Percentiles rank a stretch among this genome's conserved stretches.
Evolutionary conservation across 2,888 invertebrate species (phyloP).

Genomic region (Parnassius mnemosyne): DNA sequence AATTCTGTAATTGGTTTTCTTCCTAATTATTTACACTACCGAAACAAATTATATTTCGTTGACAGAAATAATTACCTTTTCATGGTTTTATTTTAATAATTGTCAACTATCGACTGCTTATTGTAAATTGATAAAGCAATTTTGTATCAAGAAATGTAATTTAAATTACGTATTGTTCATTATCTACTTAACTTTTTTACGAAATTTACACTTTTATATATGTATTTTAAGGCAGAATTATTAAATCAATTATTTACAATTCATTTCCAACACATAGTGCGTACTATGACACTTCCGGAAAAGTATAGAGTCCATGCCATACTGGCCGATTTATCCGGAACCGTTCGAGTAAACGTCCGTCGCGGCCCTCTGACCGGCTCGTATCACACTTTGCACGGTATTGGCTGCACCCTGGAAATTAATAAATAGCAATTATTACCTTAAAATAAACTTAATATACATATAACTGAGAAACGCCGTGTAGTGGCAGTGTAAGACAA

Average conservation of each 20-base stretch:
- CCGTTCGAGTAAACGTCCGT: conserved; percentile 73
- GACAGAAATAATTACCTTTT: neutral
- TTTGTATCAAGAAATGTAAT: no score
- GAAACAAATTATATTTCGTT: no score
- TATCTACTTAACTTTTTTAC: no score
- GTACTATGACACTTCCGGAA: conserved; percentile 76
- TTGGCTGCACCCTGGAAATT: conserved; percentile 85
- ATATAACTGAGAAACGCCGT: no score
- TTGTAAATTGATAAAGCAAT: neutral
- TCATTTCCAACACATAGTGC: conserved; percentile 75
- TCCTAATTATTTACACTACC: conserved; percentile 10
- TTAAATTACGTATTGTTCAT: no score
- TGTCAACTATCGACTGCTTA: neutral
- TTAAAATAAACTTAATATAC: no score
- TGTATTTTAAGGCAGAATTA: conserved; percentile 28
- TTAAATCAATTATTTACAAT: conserved; percentile 55
- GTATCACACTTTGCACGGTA: conserved; percentile 84
- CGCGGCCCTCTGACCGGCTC: conserved; percentile 77
- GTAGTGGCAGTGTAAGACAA: no score
- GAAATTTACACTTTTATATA: no score
- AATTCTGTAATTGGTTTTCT: conserved; percentile 3
- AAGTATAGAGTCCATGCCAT: conserved; percentile 60
- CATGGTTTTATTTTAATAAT: neutral
- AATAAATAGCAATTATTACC: neutral
- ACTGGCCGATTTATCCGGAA: conserved; percentile 64